phyloP scores from a whole-genome alignment of 2,797 vertebrate genomes.

The Valencia hispanica region DNA sequence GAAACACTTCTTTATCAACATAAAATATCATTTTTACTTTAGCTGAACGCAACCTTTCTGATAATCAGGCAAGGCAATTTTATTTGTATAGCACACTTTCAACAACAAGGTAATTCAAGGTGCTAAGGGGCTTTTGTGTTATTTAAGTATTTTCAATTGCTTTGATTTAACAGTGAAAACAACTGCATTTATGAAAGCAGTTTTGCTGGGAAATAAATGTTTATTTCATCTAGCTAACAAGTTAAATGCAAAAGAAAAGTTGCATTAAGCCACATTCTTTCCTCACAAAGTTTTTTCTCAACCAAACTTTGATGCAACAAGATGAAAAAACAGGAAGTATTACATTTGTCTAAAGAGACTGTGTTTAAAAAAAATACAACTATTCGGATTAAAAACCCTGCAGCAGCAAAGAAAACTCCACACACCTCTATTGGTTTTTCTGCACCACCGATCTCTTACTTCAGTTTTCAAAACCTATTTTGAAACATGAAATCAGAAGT shows the following conservation, averaged over 20 bases:
- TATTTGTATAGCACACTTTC: too few relatives aligned
- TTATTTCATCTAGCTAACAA: background rate
- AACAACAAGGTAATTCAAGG: too few relatives aligned
- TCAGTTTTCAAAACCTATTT: constrained; percentile 35
- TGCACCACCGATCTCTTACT: background rate
- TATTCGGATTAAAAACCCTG: background rate
- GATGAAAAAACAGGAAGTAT: background rate
- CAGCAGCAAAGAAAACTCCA: background rate
- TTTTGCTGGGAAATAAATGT: too few relatives aligned
- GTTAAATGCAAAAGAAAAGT: background rate
- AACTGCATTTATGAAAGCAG: too few relatives aligned
- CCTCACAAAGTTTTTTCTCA: background rate
- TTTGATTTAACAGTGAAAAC: too few relatives aligned
- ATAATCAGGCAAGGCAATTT: too few relatives aligned
- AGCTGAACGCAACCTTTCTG: too few relatives aligned
- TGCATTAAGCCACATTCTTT: background rate
- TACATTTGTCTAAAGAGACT: too few relatives aligned
- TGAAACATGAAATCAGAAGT: constrained; percentile 14
- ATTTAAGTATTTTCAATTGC: too few relatives aligned
- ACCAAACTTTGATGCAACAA: background rate
- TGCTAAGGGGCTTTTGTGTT: too few relatives aligned
- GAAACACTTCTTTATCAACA: too few relatives aligned
- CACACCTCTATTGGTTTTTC: background rate
- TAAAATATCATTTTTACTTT: too few relatives aligned
- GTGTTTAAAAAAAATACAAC: background rate